Base-by-base conservation (phyloP, 2,888 invertebrate genomes). In the Creontiades dilutus region DNA sequence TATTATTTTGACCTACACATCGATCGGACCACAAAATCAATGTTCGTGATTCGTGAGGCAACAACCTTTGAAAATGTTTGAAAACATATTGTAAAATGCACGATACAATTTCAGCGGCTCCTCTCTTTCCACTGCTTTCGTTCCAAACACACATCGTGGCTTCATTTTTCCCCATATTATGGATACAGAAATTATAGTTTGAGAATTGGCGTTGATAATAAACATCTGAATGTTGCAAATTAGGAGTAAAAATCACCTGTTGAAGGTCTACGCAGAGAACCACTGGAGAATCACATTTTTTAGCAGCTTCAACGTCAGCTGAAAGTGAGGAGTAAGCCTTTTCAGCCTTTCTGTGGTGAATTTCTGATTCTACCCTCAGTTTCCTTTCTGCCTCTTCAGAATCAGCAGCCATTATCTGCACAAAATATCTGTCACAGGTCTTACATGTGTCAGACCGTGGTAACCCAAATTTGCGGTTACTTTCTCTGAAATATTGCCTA, bases 1-100 rank as follows among this genome's bases (percentile, higher is more conserved):
- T 92, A 78, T 92, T 92, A 37, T 91, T 91, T 85, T 92, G 92
- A 4, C 91, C 91, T 16, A 90, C 89, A 75, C 91, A 92, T 57
- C 92, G 86, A 86, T 92, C 92, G 23, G 91, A 91, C 91, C 92
- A 92, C 48, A 92, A 16, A 23, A 91, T 87, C 11, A 92, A 82
- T 48, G 84, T 91, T 57, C 91, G 23, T 55, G 85, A 81, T 90
- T 91, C 87, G 48, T 84, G 52, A 55, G 48, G 78, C 46, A 68
- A n/a, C 16, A 91, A 78, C 13, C 19, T 89, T 52, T 57, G 57
- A 76, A 90, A 91, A 46, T 91, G 90, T 13, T 27, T 68, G 28
- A 46, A 16, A 84, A 91, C 87, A 89, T 90, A 91, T 47, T 76
- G 55, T 16, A 91, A 78, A n/a, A 91, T 86, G 23, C 89, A 91